A percentile compares a stretch with the other conserved stretches of the same genome.
Conservation (phyloP, 2,797 vertebrate species). For the Sylvia borin region DNA sequence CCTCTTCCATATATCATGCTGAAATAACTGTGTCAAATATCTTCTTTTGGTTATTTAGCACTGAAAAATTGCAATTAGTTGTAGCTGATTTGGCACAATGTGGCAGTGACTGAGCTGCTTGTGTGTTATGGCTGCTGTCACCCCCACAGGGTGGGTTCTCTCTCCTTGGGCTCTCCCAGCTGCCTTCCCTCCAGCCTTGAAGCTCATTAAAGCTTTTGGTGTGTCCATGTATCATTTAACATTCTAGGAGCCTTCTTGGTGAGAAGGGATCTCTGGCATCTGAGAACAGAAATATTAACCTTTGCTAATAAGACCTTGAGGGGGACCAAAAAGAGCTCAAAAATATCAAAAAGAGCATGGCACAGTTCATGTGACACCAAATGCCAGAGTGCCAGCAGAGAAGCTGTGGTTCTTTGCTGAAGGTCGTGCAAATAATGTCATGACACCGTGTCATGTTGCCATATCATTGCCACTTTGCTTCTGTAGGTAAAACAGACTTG, state of each 20-base stretch:
- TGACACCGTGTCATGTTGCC: rapidly evolving
- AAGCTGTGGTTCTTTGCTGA: not conserved
- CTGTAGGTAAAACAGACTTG: not conserved
- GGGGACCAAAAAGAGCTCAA: not conserved
- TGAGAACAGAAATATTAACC: not conserved
- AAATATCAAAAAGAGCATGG: not conserved
- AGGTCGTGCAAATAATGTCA: not conserved
- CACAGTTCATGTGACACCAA: not conserved
- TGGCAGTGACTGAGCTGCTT: not conserved
- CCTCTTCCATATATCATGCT: not conserved
- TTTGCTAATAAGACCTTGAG: not conserved
- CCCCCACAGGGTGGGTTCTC: rapidly evolving
- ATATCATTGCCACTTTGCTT: not conserved
- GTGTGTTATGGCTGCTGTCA: rapidly evolving
- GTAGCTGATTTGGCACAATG: not conserved
- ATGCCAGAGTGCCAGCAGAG: not conserved
- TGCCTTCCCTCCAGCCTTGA: not conserved
- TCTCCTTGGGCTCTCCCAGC: not conserved
- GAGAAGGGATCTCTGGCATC: not conserved
- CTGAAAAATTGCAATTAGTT: not conserved
- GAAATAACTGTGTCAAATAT: not conserved
- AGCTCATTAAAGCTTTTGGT: not conserved
- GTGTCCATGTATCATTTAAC: not conserved
- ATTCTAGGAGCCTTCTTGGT: not conserved
- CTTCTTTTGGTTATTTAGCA: not conserved